A percentile compares a stretch with the other conserved stretches of the same genome.
Evolutionary conservation across 2,888 invertebrate genomes (phyloP).

Genomic region (Ormyrus thymus): DNA sequence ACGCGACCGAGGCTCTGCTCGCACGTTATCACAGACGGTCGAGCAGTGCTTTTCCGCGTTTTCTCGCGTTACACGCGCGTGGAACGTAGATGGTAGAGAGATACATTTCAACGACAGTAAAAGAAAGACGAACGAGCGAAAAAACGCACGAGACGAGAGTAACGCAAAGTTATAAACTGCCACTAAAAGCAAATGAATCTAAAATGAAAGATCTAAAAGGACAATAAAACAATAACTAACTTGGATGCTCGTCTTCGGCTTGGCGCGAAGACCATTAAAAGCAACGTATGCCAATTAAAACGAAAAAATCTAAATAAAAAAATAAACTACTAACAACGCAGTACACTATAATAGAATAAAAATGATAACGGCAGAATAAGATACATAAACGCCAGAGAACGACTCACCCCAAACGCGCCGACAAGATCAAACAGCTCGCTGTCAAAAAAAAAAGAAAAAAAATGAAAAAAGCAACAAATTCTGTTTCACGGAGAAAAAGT

Average conservation of each 20-base stretch:
- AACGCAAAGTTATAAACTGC: background rate
- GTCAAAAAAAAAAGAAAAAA: background rate
- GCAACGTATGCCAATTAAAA: conserved; percentile 1
- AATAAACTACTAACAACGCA: background rate
- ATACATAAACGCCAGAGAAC: conserved; percentile 15
- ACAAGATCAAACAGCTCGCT: conserved; percentile 25
- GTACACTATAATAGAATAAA: conserved; percentile 13
- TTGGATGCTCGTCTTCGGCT: background rate
- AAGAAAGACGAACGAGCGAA: background rate
- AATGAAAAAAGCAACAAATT: background rate
- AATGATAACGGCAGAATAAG: background rate
- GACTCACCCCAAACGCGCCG: conserved; percentile 33
- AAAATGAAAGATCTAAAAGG: conserved; percentile 31
- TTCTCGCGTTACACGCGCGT: background rate
- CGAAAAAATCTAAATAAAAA: conserved; percentile 1
- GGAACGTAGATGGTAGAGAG: background rate
- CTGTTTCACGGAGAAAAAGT: background rate
- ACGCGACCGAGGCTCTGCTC: too few relatives aligned
- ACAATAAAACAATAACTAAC: background rate
- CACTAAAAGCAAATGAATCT: conserved; percentile 26
- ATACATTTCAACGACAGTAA: background rate
- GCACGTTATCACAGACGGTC: too few relatives aligned
- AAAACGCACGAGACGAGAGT: background rate
- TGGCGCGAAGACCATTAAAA: conserved; percentile 2
- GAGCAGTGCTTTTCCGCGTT: background rate